Base-by-base conservation (phyloP, 2,797 vertebrate species). In the Harpagifer antarcticus region DNA sequence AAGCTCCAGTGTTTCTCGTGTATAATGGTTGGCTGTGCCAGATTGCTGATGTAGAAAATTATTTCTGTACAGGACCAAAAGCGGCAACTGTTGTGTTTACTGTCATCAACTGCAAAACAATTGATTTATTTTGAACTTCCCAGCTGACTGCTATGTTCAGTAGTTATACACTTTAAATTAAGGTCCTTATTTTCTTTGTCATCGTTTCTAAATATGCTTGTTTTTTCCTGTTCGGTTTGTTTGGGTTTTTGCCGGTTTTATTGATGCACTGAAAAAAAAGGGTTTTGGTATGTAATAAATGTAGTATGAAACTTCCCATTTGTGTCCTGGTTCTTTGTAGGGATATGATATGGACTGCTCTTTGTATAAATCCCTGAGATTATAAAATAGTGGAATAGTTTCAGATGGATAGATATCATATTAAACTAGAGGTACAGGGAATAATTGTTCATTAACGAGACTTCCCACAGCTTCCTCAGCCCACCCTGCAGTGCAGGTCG, bases 391-490 rank as follows among this genome's bases (percentile, higher is more conserved):
- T 31, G 11, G 68, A 58, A 76, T 60, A 43, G 47, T 79, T 85
- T 82, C 16, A 78, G 59, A 57, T 52, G 19, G 52, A 2, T 52
- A 5, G 19, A 57, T 54, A 67, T 79, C 50, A 65, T 59, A 73
- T 82, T 75, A 80, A 90, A 77, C 42, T 20, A 75, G 75, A 67
- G 44, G 55, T 54, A 65, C 31, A 69, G 55, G 65, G 75, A 79
- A 66, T 65, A 82, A 63, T 58, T 66, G 72, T 76, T 83, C 77
- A 72, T 78, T 89, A 88, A 85, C 70, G 74, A 83, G 85, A 49
- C 80, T 85, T 85, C 79, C 88, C 85, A 88, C 84, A 80, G 85
- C 79, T 87, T 70, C 66, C 74, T 72, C 55, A 49, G 89, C 84
- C 74, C 83, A 87, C 89, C 85, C 67, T 66, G 88, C 74, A 71